Evolutionary conservation across 1,140 invertebrate genomes (phyloP).

Genomic region (Diabrotica undecimpunctata): DNA sequence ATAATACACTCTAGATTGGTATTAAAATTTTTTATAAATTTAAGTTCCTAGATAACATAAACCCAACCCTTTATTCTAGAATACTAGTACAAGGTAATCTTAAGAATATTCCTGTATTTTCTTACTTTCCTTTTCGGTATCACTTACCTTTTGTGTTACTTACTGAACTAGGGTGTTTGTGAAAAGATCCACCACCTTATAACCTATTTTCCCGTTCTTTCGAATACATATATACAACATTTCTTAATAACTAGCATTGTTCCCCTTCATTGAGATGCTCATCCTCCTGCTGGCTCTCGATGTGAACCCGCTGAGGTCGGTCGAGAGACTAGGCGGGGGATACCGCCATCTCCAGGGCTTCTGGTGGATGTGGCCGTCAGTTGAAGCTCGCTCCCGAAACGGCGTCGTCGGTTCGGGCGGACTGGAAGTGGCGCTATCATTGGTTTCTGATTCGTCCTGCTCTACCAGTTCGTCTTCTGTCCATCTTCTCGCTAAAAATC

Average conservation of each 20-base stretch:
- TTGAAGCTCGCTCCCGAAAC: conserved; percentile 60
- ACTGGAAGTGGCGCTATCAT: conserved; percentile 35
- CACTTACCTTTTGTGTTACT: neutral
- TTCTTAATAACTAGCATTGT: conserved; percentile 52
- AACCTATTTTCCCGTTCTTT: neutral
- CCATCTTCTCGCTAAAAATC: conserved; percentile 43
- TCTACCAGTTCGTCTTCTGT: conserved; percentile 50
- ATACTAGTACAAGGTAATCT: too few relatives aligned
- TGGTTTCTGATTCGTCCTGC: conserved; percentile 37
- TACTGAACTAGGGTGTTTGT: neutral
- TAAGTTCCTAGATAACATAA: too few relatives aligned
- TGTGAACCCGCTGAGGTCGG: conserved; percentile 21
- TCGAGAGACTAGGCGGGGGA: conserved; percentile 43
- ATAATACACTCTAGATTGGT: too few relatives aligned
- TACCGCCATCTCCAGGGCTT: conserved; percentile 52
- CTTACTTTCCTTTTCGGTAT: too few relatives aligned
- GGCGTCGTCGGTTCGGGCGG: conserved; percentile 43
- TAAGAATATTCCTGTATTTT: too few relatives aligned
- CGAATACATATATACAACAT: conserved; percentile 2
- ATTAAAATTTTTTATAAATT: too few relatives aligned
- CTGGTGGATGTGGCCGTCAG: conserved; percentile 56
- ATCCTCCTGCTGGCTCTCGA: conserved; percentile 51
- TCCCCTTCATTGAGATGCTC: conserved; percentile 56
- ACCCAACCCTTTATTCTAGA: too few relatives aligned
- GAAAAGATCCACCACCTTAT: neutral